Evolutionary conservation across 2,888 invertebrate genomes (phyloP), one percentile per base, ranked within the genome.

Genomic region (Rosalia funebris): DNA sequence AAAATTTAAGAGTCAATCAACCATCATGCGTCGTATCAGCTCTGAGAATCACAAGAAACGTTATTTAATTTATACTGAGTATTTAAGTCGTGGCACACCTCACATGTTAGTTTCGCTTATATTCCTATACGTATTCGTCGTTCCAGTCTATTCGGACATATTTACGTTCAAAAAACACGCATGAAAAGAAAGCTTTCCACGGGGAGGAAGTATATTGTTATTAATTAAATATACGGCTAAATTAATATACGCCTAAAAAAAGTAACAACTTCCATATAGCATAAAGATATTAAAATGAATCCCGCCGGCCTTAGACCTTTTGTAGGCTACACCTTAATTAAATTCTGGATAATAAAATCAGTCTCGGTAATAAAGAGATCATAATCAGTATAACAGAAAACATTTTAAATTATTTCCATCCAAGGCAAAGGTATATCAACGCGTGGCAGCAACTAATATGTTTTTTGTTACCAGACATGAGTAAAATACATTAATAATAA

Each of bases 371-470:
- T 65, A 60, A 53, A 61, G 60, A 68, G 68, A 69, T 68, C 62
- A 60, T 47, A 65, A 70, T 70, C 70, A 47, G 57, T 58, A 45
- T 62, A 44, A 56, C 60, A 54, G 62, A 56, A 62, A 59, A 66
- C 63, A 61, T 62, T 60, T 46, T 48, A 66, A 66, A 70, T 70
- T 62, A 69, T 70, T 67, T 70, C 63, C 65, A 53, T 53, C 59
- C 57, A 53, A 62, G 65, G 62, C 57, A 58, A 34, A 53, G 57
- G 50, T 34, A 46, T 53, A 66, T 65, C 66, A 65, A 64, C 63
- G 63, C 69, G 65, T 66, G 66, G 64, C 66, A 60, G 59, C 25
- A 52, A 58, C 58, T 68, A 66, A 68, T 68, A 60, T 57, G 57
- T 66, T 66, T 68, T 69, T 63, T 66, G 55, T 55, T 36, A n/a